phyloP scores from a whole-genome alignment of 2,113 vertebrate genomes.

The Setophaga kirtlandii region DNA sequence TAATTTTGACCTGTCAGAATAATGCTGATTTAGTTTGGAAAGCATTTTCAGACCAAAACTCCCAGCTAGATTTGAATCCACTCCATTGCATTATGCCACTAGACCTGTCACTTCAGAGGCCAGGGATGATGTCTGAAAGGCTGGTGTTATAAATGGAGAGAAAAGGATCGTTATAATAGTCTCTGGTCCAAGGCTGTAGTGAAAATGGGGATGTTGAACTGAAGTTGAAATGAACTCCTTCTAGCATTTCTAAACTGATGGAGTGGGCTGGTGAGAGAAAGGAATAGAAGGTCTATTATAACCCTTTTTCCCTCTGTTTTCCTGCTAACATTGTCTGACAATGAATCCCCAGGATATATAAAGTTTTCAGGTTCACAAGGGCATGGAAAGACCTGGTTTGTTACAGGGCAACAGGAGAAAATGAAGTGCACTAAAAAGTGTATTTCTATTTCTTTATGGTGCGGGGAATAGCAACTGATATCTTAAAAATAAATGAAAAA shows the following conservation, averaged over 20 bases:
- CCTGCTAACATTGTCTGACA: background rate
- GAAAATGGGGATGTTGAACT: background rate
- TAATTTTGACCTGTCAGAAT: background rate
- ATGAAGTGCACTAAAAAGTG: background rate
- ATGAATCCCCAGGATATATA: background rate
- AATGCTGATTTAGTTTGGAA: background rate
- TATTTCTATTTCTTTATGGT: background rate
- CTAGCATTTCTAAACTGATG: background rate
- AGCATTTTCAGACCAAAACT: background rate
- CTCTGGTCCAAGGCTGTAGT: background rate
- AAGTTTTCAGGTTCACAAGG: background rate
- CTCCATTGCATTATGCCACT: background rate
- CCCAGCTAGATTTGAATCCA: background rate
- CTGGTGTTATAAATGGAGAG: background rate
- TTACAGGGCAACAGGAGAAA: background rate
- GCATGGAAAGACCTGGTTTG: background rate
- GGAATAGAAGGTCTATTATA: background rate
- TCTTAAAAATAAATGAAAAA: background rate
- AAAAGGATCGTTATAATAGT: background rate
- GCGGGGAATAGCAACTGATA: fast-evolving
- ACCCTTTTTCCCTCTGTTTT: background rate
- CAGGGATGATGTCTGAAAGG: background rate
- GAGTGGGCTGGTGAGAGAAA: background rate
- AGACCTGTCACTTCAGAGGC: background rate
- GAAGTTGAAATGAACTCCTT: background rate